Evolutionary conservation across 2,797 vertebrate genomes (phyloP), one percentile per base, ranked within the genome.

Genomic region (Jordanella pulchra): DNA sequence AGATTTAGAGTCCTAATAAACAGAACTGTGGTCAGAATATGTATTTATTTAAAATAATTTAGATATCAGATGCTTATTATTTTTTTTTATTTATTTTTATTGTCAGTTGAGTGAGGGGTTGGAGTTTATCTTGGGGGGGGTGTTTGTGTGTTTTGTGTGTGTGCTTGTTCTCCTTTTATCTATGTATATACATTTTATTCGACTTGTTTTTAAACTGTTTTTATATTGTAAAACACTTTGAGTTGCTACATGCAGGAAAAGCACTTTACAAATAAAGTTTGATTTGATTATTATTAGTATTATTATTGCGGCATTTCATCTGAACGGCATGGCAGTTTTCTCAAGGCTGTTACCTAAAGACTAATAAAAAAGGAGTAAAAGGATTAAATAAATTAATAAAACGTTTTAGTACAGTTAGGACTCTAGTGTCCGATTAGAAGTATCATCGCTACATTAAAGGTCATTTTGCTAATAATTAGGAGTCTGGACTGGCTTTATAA

Each of bases 1-100:
- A 73, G 72, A 73, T 28, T 75, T 73, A 72, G 78, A 86, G 75
- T 63, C 65, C 54, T 66, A 42, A 76, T 76, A 69, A 81, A 73
- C 71, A 81, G 42, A 44, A 65, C 73, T 13, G 71, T 18, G 65
- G 67, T 75, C 76, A 61, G 32, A 61, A 21, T 61, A 13, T n/a
- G 21, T 12, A 60, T 35, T 35, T 60, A 7, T 60, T 78, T 75
- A 13, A n/a, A 25, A 71, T 73, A 81, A 80, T 78, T n/a, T 75
- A 73, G 71, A 77, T 60, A 30, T 35, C 9, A 60, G 17, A 35
- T 15, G 47, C 79, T 66, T 69, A 63, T 81, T 77, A 84, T 35
- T 35, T 45, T 35, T 55, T 69, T 58, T 30, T 51, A 69, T 74
- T 39, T 39, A 39, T 39, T 39, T 5, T 35, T 35, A 35, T 35